phyloP scores from a whole-genome alignment of 2,888 invertebrate genomes.

The Oscheius myriophilus region DNA sequence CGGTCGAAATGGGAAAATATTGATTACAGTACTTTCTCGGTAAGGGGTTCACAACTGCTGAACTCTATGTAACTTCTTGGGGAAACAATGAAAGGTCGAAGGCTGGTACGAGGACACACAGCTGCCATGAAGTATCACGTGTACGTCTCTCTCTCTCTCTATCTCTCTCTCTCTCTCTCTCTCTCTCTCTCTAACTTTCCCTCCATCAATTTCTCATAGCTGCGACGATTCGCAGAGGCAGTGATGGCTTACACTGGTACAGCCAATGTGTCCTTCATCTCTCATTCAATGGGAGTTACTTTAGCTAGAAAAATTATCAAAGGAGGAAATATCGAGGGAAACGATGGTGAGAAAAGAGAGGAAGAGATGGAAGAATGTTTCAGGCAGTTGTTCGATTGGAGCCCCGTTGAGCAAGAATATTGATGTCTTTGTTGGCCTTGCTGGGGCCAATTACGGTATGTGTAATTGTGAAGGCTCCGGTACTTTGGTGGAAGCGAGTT shows the following conservation, averaged over 20 bases:
- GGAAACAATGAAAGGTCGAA: constrained; percentile 42
- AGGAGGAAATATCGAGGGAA: constrained; percentile 48
- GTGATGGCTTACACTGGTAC: constrained; percentile 48
- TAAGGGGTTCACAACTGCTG: constrained; percentile 47
- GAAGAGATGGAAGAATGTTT: background rate
- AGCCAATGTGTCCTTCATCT: constrained; percentile 43
- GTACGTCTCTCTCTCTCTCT: no score
- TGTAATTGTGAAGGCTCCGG: constrained; percentile 1
- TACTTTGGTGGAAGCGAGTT: constrained; percentile 5
- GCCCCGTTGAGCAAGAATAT: constrained; percentile 48
- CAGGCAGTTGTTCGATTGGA: constrained; percentile 49
- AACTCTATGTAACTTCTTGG: constrained; percentile 62
- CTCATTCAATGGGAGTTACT: constrained; percentile 64
- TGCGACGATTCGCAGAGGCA: constrained; percentile 57
- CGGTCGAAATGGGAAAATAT: background rate
- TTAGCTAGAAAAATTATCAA: constrained; percentile 52
- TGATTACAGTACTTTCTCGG: constrained; percentile 36
- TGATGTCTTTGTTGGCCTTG: constrained; percentile 59
- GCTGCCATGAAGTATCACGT: constrained; percentile 46
- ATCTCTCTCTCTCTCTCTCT: no score
- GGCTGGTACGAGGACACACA: constrained; percentile 32
- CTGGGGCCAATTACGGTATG: constrained; percentile 3
- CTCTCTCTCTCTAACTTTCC: no score
- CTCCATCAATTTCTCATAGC: background rate
- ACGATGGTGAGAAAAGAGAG: constrained; percentile 32